Percentiles rank a stretch among this genome's conserved stretches.
These are phyloP conservation scores for Chrysocyon brachyurus DNA, from an alignment of 2,797 vertebrate species.

Conservation along the genomic window DNA sequence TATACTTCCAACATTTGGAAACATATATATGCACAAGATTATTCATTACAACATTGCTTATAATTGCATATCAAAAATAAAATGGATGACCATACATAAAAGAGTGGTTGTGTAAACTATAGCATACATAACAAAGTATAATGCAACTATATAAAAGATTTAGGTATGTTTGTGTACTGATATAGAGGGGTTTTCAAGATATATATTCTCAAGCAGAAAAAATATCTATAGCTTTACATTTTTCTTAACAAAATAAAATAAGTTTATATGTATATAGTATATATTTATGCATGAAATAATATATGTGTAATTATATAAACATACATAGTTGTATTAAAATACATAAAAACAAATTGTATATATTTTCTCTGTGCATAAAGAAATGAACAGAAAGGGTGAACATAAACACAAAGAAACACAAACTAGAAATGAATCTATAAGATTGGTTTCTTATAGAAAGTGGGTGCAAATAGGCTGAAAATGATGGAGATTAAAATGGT, in stretches of 20 bases:
- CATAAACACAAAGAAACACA: not conserved
- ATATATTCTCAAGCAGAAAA: not conserved
- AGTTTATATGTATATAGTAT: not conserved
- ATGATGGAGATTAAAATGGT: not conserved
- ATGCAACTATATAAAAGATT: not conserved
- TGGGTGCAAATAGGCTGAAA: not conserved
- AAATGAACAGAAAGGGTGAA: not conserved
- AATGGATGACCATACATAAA: not conserved
- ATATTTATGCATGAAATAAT: not conserved
- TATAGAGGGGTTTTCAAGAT: not conserved
- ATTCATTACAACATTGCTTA: not conserved
- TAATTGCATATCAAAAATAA: not conserved
- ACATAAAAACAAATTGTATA: not conserved
- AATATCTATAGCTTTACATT: not conserved
- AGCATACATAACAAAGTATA: not conserved
- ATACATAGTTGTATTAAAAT: not conserved
- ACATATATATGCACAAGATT: not conserved
- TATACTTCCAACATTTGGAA: not conserved
- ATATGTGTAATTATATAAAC: not conserved
- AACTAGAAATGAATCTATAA: not conserved
- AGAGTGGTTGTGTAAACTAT: not conserved
- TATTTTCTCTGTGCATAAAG: not conserved
- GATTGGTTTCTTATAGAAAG: not conserved
- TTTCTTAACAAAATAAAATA: not conserved
- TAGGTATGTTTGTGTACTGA: not conserved